Conservation (phyloP, 2,888 invertebrate species). For the Dyspetes luteomarginatus region DNA sequence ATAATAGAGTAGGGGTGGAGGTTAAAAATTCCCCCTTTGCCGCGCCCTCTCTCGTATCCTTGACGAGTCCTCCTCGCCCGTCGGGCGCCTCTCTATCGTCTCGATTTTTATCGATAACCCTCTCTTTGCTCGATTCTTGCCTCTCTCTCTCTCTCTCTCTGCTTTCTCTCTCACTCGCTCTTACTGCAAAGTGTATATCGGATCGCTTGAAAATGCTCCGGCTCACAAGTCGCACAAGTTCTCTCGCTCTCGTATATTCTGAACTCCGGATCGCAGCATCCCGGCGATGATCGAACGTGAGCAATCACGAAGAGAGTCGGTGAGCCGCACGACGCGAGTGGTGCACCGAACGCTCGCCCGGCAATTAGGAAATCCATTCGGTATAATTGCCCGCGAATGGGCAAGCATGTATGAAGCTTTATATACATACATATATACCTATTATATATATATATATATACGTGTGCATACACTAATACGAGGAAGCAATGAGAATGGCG, state of each 20-base stretch:
- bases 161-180: not conserved
- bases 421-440: slow-evolving; percentile 16
- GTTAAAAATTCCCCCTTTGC: slow-evolving; percentile 28
- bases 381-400: slow-evolving; percentile 82
- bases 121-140: not conserved
- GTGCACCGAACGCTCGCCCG: slow-evolving; percentile 47
- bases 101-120: slow-evolving; percentile 68
- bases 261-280: slow-evolving; percentile 54
- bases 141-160: not conserved
- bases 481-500: slow-evolving; percentile 8
- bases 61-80: slow-evolving; percentile 44
- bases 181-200: slow-evolving; percentile 12
- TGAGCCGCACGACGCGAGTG: slow-evolving; percentile 28
- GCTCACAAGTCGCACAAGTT: not conserved
- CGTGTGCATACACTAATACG: not conserved
- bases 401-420: slow-evolving; percentile 57
- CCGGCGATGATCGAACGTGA: slow-evolving; percentile 77
- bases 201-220: slow-evolving; percentile 13
- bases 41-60: slow-evolving; percentile 48
- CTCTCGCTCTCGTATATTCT: slow-evolving; percentile 25
- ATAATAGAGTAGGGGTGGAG: slow-evolving; percentile 66
- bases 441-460: not conserved
- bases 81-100: slow-evolving; percentile 54
- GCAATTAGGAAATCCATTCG: slow-evolving; percentile 83
- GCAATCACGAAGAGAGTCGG: slow-evolving; percentile 74